Evolutionary conservation across 2,797 vertebrate genomes (phyloP).

Genomic region (Menidia menidia): DNA sequence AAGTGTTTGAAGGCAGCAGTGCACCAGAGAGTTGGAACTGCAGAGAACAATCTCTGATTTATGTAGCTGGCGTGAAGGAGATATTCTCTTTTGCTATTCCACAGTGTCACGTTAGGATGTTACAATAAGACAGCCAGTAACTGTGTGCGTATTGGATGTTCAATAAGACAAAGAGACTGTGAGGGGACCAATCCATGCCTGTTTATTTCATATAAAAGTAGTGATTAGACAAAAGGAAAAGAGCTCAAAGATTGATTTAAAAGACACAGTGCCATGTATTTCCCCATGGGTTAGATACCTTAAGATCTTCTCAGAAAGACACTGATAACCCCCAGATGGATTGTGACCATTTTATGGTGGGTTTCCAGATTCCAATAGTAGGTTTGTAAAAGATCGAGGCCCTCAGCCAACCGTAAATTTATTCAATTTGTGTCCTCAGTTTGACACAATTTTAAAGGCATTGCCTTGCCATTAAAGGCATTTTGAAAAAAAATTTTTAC

Average conservation of each 20-base stretch:
- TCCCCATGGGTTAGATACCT: slow-evolving; percentile 40
- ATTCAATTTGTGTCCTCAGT: slow-evolving; percentile 27
- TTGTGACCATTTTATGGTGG: slow-evolving; percentile 47
- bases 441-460: slow-evolving; percentile 36
- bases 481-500: slow-evolving; percentile 22
- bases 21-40: slow-evolving; percentile 45
- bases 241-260: slow-evolving; percentile 58
- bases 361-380: slow-evolving; percentile 45
- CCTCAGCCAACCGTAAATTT: slow-evolving; percentile 30
- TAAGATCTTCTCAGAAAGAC: slow-evolving; percentile 38
- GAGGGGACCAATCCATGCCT: slow-evolving; percentile 56
- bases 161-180: slow-evolving; percentile 21
- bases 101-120: slow-evolving; percentile 55
- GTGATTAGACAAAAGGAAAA: slow-evolving; percentile 46
- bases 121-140: slow-evolving; percentile 37
- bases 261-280: slow-evolving; percentile 32
- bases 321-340: slow-evolving; percentile 37
- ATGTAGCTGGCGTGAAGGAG: slow-evolving; percentile 55
- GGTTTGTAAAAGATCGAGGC: slow-evolving; percentile 26
- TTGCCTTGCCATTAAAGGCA: slow-evolving; percentile 3
- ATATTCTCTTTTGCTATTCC: slow-evolving; percentile 51
- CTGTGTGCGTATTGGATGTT: slow-evolving; percentile 30
- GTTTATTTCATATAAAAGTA: slow-evolving; percentile 58
- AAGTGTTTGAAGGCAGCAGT: slow-evolving; percentile 75
- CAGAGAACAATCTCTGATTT: slow-evolving; percentile 45